phyloP scores from a whole-genome alignment of 2,888 invertebrate genomes.

The Bibio marci region DNA sequence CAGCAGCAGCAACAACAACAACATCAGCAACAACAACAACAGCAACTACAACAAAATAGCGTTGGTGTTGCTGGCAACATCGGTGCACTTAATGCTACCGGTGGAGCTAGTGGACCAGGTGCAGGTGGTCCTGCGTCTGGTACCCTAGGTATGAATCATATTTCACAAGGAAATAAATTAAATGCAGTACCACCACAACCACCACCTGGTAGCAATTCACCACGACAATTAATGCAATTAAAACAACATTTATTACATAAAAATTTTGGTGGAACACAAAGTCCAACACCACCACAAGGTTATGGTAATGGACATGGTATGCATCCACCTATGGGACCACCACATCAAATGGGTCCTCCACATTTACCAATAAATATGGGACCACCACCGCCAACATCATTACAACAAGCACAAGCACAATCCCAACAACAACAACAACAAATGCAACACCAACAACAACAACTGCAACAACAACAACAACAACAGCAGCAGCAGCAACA shows the following conservation, averaged over 20 bases:
- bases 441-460: slow-evolving; percentile 11
- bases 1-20: too few relatives aligned
- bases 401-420: slow-evolving; percentile 27
- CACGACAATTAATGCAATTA: slow-evolving; percentile 44
- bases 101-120: neutral
- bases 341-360: slow-evolving; percentile 33
- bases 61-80: slow-evolving; percentile 11
- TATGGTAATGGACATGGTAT: slow-evolving; percentile 34
- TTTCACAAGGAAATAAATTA: too few relatives aligned
- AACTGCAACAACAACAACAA: too few relatives aligned
- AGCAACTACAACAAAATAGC: slow-evolving; percentile 7
- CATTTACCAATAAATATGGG: slow-evolving; percentile 53
- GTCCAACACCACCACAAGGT: slow-evolving; percentile 40
- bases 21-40: too few relatives aligned
- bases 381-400: slow-evolving; percentile 34
- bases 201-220: slow-evolving; percentile 28
- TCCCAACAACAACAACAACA: slow-evolving; percentile 7
- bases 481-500: slow-evolving; percentile 9
- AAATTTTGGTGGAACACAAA: slow-evolving; percentile 37
- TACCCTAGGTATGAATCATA: too few relatives aligned
- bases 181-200: slow-evolving; percentile 33
- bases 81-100: neutral
- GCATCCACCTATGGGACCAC: slow-evolving; percentile 40
- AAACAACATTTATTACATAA: slow-evolving; percentile 56
- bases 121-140: slow-evolving; percentile 1